Percentiles rank a stretch among this genome's conserved stretches.
Conservation (phyloP, 2,113 vertebrate genomes). For the Ictidomys tridecemlineatus region DNA sequence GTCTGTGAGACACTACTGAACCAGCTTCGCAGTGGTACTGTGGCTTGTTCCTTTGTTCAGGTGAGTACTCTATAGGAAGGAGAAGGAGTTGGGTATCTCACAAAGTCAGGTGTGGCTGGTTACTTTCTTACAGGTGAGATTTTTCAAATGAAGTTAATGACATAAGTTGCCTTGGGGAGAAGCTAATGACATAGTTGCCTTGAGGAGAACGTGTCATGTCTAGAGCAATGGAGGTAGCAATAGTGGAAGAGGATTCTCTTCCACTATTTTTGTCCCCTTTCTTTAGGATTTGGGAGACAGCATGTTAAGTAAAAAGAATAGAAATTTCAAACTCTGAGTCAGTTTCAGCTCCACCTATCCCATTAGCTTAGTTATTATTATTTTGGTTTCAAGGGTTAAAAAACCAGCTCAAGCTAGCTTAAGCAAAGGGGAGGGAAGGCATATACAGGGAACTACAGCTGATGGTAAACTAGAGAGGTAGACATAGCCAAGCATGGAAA, state of each 20-base stretch:
- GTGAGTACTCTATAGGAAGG: conserved; percentile 82
- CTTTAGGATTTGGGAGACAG: neutral
- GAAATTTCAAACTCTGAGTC: conserved; percentile 9
- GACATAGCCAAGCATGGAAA: neutral
- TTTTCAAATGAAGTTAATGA: conserved; percentile 9
- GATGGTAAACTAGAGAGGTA: neutral
- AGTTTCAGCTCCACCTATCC: neutral
- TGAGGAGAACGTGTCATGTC: neutral
- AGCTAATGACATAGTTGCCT: neutral
- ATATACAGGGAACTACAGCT: neutral
- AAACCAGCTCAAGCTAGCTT: conserved; percentile 22
- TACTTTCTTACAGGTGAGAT: neutral
- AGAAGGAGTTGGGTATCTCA: neutral
- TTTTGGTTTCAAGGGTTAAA: conserved; percentile 9
- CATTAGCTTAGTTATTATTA: conserved; percentile 24
- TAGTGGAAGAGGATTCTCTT: neutral
- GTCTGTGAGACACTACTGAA: conserved; percentile 97
- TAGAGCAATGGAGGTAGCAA: neutral
- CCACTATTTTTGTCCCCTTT: neutral
- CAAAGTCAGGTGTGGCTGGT: neutral
- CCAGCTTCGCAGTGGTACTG: conserved; percentile 96
- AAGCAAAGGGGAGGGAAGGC: neutral
- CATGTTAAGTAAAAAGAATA: neutral
- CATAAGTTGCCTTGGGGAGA: neutral
- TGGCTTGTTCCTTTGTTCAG: conserved; percentile 98